Percentiles rank a stretch among this genome's conserved stretches.
Evolutionary conservation across 2,888 invertebrate genomes (phyloP).

Genomic region (Anagyrus pseudococci): DNA sequence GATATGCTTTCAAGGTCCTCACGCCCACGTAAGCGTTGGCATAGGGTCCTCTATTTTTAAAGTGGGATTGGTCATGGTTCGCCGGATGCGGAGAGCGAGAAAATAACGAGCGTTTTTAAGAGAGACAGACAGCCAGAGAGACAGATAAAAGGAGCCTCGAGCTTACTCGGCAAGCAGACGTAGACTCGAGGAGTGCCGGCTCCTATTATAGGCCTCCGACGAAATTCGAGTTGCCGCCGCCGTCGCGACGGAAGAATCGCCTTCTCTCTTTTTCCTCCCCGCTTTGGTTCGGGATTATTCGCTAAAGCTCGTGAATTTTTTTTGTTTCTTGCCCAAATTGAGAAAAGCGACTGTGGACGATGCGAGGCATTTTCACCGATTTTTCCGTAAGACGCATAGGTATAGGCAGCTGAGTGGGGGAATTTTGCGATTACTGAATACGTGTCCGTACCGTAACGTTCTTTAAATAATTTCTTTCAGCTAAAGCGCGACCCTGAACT

Average conservation of each 20-base stretch:
- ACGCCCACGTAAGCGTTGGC: neutral
- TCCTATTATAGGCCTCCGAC: too few relatives aligned
- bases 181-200: neutral
- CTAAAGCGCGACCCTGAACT: neutral
- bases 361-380: neutral
- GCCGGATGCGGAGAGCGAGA: neutral
- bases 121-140: too few relatives aligned
- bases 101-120: too few relatives aligned
- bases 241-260: too few relatives aligned
- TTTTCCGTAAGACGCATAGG: neutral
- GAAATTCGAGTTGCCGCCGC: too few relatives aligned
- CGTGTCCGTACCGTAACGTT: neutral
- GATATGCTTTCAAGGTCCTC: conserved; percentile 22
- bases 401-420: too few relatives aligned
- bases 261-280: too few relatives aligned
- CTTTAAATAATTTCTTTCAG: neutral
- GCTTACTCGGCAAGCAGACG: neutral
- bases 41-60: conserved; percentile 36
- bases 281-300: too few relatives aligned
- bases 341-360: neutral
- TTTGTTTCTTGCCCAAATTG: too few relatives aligned
- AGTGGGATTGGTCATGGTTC: conserved; percentile 38
- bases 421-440: neutral
- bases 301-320: too few relatives aligned
- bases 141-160: too few relatives aligned